Percentiles rank a stretch among this genome's conserved stretches.
These are phyloP conservation scores for Calephelis virginiensis DNA, from an alignment of 1,140 invertebrate species.

Conservation along the genomic window DNA sequence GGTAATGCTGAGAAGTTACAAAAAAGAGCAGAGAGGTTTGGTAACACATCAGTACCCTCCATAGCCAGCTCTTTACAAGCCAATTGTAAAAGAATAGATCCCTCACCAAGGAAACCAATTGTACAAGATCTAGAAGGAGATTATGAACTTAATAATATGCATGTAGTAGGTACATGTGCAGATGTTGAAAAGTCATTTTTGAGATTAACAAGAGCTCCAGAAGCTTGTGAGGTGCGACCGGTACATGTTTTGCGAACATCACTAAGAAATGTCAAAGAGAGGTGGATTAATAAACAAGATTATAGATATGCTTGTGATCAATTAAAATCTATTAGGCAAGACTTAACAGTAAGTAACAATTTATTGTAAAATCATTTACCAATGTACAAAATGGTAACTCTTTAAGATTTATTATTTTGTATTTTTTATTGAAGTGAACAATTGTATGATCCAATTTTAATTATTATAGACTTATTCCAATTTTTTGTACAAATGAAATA, in stretches of 20 bases:
- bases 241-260: constrained; percentile 91
- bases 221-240: constrained; percentile 93
- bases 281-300: constrained; percentile 93
- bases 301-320: constrained; percentile 98
- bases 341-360: constrained; percentile 90
- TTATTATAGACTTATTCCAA: too few species aligned
- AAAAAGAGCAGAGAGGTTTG: constrained; percentile 92
- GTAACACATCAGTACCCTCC: constrained; percentile 52
- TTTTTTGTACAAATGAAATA: too few species aligned
- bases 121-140: constrained; percentile 81
- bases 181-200: constrained; percentile 97
- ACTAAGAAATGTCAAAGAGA: constrained; percentile 92
- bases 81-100: constrained; percentile 53
- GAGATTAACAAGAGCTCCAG: constrained; percentile 96
- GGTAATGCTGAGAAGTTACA: constrained; percentile 87
- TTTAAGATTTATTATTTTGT: too few species aligned
- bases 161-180: constrained; percentile 95
- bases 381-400: too few species aligned
- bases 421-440: too few species aligned
- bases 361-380: too few species aligned
- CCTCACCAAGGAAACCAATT: constrained; percentile 67
- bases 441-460: too few species aligned
- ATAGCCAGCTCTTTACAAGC: constrained; percentile 67
- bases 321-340: constrained; percentile 98
- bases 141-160: constrained; percentile 89